Evolutionary conservation across 2,113 vertebrate genomes (phyloP), one percentile per base, ranked within the genome.

Genomic region (Gobio gobio): DNA sequence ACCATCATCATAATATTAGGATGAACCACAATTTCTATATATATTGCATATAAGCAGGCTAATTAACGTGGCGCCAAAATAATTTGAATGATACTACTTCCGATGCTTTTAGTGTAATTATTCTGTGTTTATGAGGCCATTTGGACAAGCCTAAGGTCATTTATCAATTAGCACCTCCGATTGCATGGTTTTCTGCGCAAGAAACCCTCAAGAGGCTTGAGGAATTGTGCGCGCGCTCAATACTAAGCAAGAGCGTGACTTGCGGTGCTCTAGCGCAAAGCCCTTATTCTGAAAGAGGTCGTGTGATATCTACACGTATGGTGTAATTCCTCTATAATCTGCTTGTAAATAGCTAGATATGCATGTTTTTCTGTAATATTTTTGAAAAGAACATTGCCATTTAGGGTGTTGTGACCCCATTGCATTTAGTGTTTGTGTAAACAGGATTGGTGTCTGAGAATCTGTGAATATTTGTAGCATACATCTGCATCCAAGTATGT

Each of bases 1-100:
- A 85, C 75, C 24, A 58, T 47, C 40, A 58, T 86, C 84, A 85
- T 70, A 85, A 84, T 59, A 26, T 4, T 26, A 58, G 10, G 18
- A 73, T 51, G 9, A 82, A 40, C n/a, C 22, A 78, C 22, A 61
- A 61, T 78, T 61, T 59, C 16, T 43, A 24, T 59, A 61, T 43
- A 61, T 40, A 33, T 47, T 74, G 43, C n/a, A 74, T 51, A 54
- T 36, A 56, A 22, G 63, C 13, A 66, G 22, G 43, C n/a, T 47
- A 45, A 79, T 79, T 16, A 29, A 26, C 18, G 26, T 77, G 40
- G 40, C n/a, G 54, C 33, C 76, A 78, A 43, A 78, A 78, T 78
- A 4, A 59, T 40, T 61, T 14, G 22, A 43, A 59, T 24, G n/a
- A 43, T 43, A 43, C 54, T 43, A 43, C 54, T 59, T n/a, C 74